Evolutionary conservation across 2,113 vertebrate genomes (phyloP).

Genomic region (Tyrannus savana): DNA sequence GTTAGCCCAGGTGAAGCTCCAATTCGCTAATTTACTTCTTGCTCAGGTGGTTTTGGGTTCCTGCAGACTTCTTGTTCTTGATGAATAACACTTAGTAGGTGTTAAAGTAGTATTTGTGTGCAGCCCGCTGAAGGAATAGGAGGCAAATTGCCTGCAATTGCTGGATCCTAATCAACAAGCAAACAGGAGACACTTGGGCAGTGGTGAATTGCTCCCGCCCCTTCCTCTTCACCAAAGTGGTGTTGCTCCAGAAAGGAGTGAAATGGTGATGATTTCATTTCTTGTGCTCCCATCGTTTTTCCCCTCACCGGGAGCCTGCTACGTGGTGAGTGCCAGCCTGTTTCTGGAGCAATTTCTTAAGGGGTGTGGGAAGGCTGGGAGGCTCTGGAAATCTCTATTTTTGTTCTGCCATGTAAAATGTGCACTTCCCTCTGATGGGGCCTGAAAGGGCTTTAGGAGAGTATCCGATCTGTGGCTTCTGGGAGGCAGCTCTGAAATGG

Average conservation of each 20-base stretch:
- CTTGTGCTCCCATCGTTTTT: rapidly evolving
- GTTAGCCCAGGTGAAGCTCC: not conserved
- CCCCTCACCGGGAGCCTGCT: not conserved
- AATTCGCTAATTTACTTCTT: not conserved
- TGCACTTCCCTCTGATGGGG: not conserved
- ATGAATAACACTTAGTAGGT: conserved; percentile 38
- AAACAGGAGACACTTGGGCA: not conserved
- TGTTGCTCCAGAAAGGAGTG: not conserved
- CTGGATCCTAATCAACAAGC: conserved; percentile 24
- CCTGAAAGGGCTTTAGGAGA: not conserved
- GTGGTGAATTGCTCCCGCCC: not conserved
- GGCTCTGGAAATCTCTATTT: not conserved
- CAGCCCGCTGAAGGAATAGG: conserved; percentile 23
- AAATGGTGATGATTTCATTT: not conserved
- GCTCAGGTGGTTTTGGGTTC: not conserved
- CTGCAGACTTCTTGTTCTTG: conserved; percentile 31
- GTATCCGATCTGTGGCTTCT: not conserved
- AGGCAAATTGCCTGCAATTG: conserved; percentile 17
- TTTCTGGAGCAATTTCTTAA: not conserved
- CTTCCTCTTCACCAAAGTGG: not conserved
- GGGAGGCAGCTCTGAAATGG: not conserved
- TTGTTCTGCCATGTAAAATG: not conserved
- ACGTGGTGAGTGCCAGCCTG: not conserved
- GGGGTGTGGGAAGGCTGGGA: not conserved
- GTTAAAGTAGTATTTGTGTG: conserved; percentile 51